A percentile compares a stretch with the other conserved stretches of the same genome.
Conservation (phyloP, 64 coral and sea anemone genomes). For the Stylophora pistillata region DNA sequence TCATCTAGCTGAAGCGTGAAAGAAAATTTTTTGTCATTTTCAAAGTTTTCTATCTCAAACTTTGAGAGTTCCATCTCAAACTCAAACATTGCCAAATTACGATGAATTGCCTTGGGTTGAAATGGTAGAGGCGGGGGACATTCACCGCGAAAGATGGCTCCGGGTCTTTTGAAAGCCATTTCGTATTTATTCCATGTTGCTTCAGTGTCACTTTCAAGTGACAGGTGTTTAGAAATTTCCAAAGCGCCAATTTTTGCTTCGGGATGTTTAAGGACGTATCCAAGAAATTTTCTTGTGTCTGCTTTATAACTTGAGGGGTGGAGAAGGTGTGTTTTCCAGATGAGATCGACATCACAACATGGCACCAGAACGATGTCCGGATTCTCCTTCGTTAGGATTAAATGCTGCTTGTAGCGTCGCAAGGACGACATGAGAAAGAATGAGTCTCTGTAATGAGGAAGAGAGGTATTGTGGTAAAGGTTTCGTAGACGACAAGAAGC, state of each 20-base stretch:
- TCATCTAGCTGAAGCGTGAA: not conserved
- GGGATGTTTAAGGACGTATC: conserved; percentile 48
- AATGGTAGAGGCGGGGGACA: conserved; percentile 33
- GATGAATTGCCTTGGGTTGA: conserved; percentile 9
- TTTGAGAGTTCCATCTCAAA: conserved; percentile 12
- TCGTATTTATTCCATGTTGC: conserved; percentile 31
- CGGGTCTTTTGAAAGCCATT: conserved; percentile 29
- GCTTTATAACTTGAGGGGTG: conserved; percentile 63
- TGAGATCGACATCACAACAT: conserved; percentile 71
- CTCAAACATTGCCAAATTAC: conserved; percentile 27
- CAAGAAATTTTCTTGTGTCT: conserved; percentile 48
- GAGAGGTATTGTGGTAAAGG: conserved; percentile 58
- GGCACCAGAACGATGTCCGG: conserved; percentile 36
- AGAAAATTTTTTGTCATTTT: conserved; percentile 9
- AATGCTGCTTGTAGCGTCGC: conserved; percentile 54
- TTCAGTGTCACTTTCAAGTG: conserved; percentile 37
- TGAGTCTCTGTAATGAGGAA: conserved; percentile 58
- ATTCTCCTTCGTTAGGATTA: conserved; percentile 48
- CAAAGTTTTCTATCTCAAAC: conserved; percentile 30
- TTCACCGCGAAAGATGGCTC: conserved; percentile 60
- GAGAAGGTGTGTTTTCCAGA: conserved; percentile 61
- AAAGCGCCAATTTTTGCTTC: conserved; percentile 36
- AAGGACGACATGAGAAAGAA: conserved; percentile 52
- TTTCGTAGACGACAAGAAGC: conserved; percentile 49
- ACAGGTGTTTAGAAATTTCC: conserved; percentile 43